These are phyloP conservation scores for Lepidocyrtinus sp. DNA, from an alignment of 2,888 invertebrate species.

Conservation along the genomic window DNA sequence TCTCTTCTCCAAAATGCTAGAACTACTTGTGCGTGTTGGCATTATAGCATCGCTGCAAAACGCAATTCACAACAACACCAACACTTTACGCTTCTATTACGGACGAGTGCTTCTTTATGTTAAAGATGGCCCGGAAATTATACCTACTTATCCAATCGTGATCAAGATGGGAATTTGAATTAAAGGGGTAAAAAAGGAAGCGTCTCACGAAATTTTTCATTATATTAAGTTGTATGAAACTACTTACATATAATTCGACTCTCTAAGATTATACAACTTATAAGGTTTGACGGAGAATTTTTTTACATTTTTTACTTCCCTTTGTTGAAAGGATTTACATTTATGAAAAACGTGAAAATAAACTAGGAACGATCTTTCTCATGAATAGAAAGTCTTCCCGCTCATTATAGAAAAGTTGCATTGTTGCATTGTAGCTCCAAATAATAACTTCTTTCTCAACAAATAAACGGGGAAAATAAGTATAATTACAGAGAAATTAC, in stretches of 20 bases:
- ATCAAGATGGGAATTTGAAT: conserved; percentile 46
- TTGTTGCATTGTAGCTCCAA: neutral
- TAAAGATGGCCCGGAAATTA: conserved; percentile 54
- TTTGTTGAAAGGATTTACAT: neutral
- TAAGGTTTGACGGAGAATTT: neutral
- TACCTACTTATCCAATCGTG: conserved; percentile 61
- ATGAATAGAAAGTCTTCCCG: neutral
- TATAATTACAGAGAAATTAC: too few species aligned
- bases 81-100: neutral
- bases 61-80: too few species aligned
- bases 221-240: conserved; percentile 40
- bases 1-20: conserved; percentile 14
- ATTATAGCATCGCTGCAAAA: conserved; percentile 4
- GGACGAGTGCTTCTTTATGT: neutral
- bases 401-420: neutral
- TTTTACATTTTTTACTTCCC: neutral
- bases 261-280: neutral
- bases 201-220: neutral
- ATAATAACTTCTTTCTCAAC: too few species aligned
- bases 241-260: conserved; percentile 32
- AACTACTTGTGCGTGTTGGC: neutral
- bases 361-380: neutral
- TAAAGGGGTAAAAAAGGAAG: conserved; percentile 33
- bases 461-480: too few species aligned
- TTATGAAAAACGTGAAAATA: neutral